Base-by-base conservation (phyloP, 2,797 vertebrate species). In the Acrossocheilus fasciatus region DNA sequence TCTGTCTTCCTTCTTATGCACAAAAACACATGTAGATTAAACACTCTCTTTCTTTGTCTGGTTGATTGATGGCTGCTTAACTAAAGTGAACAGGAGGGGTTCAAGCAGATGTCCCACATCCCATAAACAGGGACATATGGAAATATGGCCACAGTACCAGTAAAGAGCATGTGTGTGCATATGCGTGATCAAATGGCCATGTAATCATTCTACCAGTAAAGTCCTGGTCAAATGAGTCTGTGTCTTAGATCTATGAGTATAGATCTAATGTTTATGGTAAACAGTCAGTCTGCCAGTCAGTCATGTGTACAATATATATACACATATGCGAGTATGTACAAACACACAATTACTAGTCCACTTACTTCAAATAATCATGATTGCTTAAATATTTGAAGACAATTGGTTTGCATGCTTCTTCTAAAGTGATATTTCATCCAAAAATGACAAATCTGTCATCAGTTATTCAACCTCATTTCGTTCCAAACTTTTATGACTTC, bases 21-120 rank as follows among this genome's bases (percentile, higher is more conserved):
- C 64, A 69, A 17, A 82, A 68, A 83, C 68, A 82, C 81, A 79
- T 87, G 20, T 36, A 80, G 76, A 34, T 81, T 86, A 69, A 82
- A 81, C 73, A 81, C 47, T 79, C 30, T 70, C 20, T 81, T 75
- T 82, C 39, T 69, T 84, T 85, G 41, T 86, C 86, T 82, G 34
- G 30, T 43, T 96, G 95, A 96, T 94, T 95, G 95, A 96, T 96
- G 95, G 93, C 88, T 89, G 89, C 89, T 89, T 95, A 95, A 95
- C 92, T 90, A 87, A 85, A 90, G 91, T 87, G 92, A 95, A 93
- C 95, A 91, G 90, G 92, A 91, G 92, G 92, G 92, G 94, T 94
- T 90, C 91, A 93, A 94, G 94, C 95, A 95, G 95, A 94, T 95
- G 95, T 95, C 94, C 91, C 82, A 89, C 84, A 88, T 89, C 30